Percentiles rank a stretch among this genome's conserved stretches.
Evolutionary conservation across 2,888 invertebrate species (phyloP).

Genomic region (Tipula lateralis): DNA sequence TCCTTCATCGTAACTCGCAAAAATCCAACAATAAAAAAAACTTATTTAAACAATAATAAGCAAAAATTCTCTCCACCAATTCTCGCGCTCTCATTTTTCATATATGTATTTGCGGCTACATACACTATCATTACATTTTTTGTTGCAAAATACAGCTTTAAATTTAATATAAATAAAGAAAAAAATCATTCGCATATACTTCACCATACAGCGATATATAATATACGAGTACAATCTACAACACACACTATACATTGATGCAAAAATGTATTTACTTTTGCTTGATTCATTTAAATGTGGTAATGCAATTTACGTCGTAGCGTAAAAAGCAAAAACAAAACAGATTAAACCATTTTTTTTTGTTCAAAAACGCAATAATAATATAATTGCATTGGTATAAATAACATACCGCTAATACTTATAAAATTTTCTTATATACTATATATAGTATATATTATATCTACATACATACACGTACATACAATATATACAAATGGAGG

Average conservation of each 20-base stretch:
- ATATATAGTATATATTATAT: background rate
- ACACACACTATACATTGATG: background rate
- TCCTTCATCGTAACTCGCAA: constrained; percentile 24
- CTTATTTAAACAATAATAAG: constrained; percentile 12
- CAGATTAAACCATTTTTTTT: background rate
- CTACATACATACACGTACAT: background rate
- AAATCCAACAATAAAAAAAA: background rate
- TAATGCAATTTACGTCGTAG: constrained; percentile 24
- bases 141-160: background rate
- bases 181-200: background rate
- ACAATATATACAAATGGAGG: background rate
- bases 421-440: background rate
- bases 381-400: background rate
- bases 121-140: background rate
- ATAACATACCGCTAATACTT: background rate
- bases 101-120: background rate
- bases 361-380: constrained; percentile 6
- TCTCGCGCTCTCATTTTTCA: background rate
- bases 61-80: background rate
- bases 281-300: constrained; percentile 1
- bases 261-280: background rate
- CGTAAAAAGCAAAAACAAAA: background rate
- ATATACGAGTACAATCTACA: background rate
- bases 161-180: background rate
- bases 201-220: background rate